A percentile compares a stretch with the other conserved stretches of the same genome.
Evolutionary conservation across 1,140 invertebrate species (phyloP).

Genomic region (Caenorhabditis elegans): DNA sequence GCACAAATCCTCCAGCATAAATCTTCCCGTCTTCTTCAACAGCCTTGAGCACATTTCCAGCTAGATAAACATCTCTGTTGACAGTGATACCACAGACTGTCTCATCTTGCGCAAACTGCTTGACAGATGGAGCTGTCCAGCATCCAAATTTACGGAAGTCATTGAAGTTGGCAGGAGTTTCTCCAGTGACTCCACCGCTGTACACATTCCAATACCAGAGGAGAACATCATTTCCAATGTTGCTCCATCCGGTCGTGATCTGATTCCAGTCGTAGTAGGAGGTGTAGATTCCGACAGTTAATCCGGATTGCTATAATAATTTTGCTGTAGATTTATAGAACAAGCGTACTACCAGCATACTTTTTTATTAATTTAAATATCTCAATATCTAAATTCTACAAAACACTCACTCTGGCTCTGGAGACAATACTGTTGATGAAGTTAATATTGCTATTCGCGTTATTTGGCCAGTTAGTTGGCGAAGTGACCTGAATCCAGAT

Average conservation of each 20-base stretch:
- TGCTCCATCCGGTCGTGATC: neutral
- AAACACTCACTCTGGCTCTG: neutral
- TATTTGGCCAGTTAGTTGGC: neutral
- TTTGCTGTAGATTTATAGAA: neutral
- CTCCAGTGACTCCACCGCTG: neutral
- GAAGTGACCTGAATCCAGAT: neutral
- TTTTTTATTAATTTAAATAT: no score
- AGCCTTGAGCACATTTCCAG: neutral
- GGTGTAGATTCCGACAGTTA: conserved; percentile 7
- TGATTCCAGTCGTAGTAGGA: neutral
- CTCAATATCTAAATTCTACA: no score
- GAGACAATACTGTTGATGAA: neutral
- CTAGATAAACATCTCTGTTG: neutral
- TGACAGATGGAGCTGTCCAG: neutral
- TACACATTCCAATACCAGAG: conserved; percentile 4
- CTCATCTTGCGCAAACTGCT: neutral
- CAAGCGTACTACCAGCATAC: no score
- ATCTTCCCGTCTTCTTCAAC: neutral
- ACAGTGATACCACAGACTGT: neutral
- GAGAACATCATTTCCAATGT: neutral
- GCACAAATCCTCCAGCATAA: neutral
- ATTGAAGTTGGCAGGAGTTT: neutral
- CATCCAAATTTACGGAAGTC: neutral
- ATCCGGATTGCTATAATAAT: neutral
- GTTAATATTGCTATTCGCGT: neutral